These are phyloP conservation scores for Picus viridis DNA, from an alignment of 2,797 vertebrate genomes.

Conservation along the genomic window DNA sequence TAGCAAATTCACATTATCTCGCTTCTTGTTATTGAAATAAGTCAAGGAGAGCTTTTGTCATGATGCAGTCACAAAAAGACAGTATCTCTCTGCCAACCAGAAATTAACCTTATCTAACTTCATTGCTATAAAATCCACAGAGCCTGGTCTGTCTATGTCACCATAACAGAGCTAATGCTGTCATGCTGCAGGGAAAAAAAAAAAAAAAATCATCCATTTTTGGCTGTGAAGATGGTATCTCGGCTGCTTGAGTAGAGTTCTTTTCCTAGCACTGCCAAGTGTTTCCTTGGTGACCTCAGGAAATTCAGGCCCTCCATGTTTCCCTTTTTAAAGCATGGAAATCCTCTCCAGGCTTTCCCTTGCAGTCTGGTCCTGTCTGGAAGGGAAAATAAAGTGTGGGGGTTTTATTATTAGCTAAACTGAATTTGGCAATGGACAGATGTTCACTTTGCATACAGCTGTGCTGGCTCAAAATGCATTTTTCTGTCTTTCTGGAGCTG, in stretches of 20 bases:
- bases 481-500: constrained; percentile 48
- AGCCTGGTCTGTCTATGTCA: background rate
- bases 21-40: background rate
- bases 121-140: background rate
- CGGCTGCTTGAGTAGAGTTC: background rate
- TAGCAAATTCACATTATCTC: background rate
- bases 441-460: constrained; percentile 74
- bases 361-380: constrained; percentile 33
- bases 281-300: constrained; percentile 5
- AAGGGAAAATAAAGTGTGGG: background rate
- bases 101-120: background rate
- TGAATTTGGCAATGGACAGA: constrained; percentile 67
- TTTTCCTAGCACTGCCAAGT: fast-evolving
- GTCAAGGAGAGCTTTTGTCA: background rate
- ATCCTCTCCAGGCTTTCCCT: constrained; percentile 54
- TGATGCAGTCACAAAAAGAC: background rate
- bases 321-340: constrained; percentile 52
- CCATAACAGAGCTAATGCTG: background rate
- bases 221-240: background rate
- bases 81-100: background rate
- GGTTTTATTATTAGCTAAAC: constrained; percentile 59
- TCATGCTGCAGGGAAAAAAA: background rate
- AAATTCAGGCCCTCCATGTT: constrained; percentile 30
- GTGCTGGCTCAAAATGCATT: constrained; percentile 61
- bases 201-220: background rate